These are phyloP conservation scores for Pseudorhiza aurosa DNA, from an alignment of 30 jellyfish, hydroid and myxozoan species.

Conservation along the genomic window DNA sequence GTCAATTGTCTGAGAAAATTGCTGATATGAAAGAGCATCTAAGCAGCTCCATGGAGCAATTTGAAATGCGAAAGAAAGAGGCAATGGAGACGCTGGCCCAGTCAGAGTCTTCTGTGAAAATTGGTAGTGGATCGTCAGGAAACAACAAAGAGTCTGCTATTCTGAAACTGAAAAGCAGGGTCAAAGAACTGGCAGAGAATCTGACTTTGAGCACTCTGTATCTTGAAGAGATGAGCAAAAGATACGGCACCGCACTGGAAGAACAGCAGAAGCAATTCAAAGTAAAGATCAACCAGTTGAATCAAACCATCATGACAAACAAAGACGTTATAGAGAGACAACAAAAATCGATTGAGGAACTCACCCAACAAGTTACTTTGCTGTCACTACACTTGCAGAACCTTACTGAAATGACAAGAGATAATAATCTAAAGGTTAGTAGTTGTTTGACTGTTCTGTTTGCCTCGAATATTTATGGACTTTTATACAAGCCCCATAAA, in stretches of 20 bases:
- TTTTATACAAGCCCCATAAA: no score
- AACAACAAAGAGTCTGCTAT: slow-evolving; percentile 96
- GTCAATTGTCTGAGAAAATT: not conserved
- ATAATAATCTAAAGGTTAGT: slow-evolving; percentile 61
- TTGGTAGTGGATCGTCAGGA: slow-evolving; percentile 74
- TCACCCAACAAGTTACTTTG: slow-evolving; percentile 51
- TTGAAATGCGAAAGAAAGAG: slow-evolving; percentile 5
- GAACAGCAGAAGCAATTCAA: slow-evolving; percentile 88
- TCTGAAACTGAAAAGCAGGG: slow-evolving; percentile 82
- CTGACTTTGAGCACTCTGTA: slow-evolving; percentile 90
- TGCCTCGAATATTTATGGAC: no score
- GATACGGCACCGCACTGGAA: slow-evolving; percentile 92
- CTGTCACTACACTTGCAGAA: slow-evolving; percentile 35
- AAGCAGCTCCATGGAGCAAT: not conserved
- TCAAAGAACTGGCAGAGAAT: slow-evolving; percentile 86
- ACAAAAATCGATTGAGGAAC: slow-evolving; percentile 35
- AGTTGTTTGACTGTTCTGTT: no score
- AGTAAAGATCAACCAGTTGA: slow-evolving; percentile 55
- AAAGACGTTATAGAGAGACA: slow-evolving; percentile 44
- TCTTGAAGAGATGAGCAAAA: slow-evolving; percentile 94
- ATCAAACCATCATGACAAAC: slow-evolving; percentile 37
- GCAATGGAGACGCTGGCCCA: not conserved
- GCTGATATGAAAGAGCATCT: slow-evolving; percentile 8
- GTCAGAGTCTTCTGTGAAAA: slow-evolving; percentile 21
- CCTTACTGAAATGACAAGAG: slow-evolving; percentile 59